Conservation (phyloP, 2,797 vertebrate species). For the Gambusia yucatana region DNA sequence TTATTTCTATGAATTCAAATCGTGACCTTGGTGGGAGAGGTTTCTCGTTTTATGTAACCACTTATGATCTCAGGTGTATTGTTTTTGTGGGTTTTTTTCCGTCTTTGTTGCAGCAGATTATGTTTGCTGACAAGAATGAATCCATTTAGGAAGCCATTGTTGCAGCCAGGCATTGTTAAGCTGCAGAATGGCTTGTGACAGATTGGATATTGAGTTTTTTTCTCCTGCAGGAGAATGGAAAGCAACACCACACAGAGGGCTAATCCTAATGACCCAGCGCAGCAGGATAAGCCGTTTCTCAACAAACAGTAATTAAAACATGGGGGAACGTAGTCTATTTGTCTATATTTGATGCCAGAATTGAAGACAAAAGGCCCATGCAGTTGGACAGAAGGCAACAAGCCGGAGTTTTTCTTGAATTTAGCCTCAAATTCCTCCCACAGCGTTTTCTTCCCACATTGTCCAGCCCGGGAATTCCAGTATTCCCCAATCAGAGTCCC, state of each 20-base stretch:
- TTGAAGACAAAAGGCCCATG: conserved; percentile 35
- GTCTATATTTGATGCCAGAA: conserved; percentile 27
- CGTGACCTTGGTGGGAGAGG: background rate
- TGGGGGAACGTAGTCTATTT: conserved; percentile 34
- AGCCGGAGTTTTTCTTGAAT: conserved; percentile 17
- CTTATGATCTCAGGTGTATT: conserved; percentile 33
- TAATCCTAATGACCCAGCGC: conserved; percentile 58
- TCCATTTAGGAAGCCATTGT: conserved; percentile 56
- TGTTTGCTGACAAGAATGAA: conserved; percentile 46
- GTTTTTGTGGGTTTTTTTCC: background rate
- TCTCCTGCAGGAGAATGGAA: conserved; percentile 61
- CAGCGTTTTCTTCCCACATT: conserved; percentile 38
- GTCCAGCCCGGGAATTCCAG: conserved; percentile 59
- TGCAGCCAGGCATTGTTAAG: conserved; percentile 55
- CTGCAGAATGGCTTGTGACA: conserved; percentile 47
- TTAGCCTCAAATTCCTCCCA: conserved; percentile 37
- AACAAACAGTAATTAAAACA: conserved; percentile 67
- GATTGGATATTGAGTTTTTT: conserved; percentile 69
- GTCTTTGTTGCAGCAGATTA: conserved; percentile 24
- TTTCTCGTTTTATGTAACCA: conserved; percentile 5
- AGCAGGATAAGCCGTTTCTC: conserved; percentile 44
- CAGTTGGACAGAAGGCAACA: conserved; percentile 19
- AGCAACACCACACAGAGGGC: conserved; percentile 52
- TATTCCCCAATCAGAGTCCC: conserved; percentile 48
- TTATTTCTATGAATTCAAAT: conserved; percentile 19